Conservation (phyloP, 2,888 invertebrate genomes). For the Caenorhabditis sp. region DNA sequence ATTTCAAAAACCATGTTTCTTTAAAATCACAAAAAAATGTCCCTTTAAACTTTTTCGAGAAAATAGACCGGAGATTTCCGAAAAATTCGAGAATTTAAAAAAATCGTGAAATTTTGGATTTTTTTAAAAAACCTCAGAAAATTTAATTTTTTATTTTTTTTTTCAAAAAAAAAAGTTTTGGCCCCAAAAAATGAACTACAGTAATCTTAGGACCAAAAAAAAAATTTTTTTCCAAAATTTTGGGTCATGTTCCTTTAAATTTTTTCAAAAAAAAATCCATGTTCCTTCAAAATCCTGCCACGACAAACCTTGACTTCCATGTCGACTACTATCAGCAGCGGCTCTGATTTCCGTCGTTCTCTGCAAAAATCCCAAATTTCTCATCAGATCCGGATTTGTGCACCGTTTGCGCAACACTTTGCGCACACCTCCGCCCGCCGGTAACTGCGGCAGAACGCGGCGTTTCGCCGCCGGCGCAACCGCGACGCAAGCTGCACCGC, state of each 20-base stretch:
- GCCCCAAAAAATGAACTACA: background rate
- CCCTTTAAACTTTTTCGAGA: no score
- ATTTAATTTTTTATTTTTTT: background rate
- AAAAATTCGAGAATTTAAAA: no score
- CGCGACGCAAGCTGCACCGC: no score
- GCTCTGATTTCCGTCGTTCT: conserved; percentile 36
- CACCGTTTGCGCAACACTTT: conserved; percentile 34
- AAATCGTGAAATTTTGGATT: background rate
- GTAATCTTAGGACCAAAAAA: background rate
- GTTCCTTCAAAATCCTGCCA: no score
- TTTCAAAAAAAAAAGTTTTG: background rate
- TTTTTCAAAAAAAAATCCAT: no score
- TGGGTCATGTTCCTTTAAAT: no score
- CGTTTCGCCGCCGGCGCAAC: background rate
- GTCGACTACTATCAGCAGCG: conserved; percentile 16
- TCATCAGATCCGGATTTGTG: conserved; percentile 42
- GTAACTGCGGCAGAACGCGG: conserved; percentile 28
- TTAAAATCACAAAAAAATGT: no score
- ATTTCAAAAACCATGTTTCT: no score
- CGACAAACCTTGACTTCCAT: conserved; percentile 30
- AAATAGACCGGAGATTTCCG: no score
- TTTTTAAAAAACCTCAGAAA: background rate
- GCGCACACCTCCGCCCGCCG: conserved; percentile 27
- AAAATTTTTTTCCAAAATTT: background rate
- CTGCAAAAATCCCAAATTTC: conserved; percentile 38